Evolutionary conservation across 2,888 invertebrate species (phyloP).

Genomic region (Siphonodentalium dalli): DNA sequence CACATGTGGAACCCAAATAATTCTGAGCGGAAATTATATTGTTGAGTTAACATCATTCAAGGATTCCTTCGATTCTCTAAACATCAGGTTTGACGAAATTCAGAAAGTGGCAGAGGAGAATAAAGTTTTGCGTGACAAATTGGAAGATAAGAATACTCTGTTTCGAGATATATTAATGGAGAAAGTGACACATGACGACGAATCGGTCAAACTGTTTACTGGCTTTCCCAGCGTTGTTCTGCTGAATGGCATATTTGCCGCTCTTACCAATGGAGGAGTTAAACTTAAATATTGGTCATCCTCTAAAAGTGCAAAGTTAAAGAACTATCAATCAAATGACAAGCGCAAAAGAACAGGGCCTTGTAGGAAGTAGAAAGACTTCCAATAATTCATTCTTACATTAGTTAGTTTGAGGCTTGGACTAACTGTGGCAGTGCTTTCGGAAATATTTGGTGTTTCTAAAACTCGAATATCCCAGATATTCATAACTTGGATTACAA

Average conservation of each 20-base stretch:
- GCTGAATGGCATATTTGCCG: no score
- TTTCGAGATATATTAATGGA: constrained; percentile 4
- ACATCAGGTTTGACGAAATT: no score
- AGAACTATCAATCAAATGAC: neutral
- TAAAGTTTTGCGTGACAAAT: no score
- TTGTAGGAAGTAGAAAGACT: constrained; percentile 1
- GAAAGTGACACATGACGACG: constrained; percentile 1
- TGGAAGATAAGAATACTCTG: no score
- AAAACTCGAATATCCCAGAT: constrained; percentile 8
- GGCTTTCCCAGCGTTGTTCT: no score
- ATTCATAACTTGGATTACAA: constrained; percentile 12
- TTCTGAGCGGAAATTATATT: no score
- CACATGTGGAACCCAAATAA: no score
- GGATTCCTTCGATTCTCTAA: no score
- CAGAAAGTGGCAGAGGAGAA: no score
- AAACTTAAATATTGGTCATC: constrained; percentile 6
- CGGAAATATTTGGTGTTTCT: constrained; percentile 17
- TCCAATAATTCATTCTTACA: constrained; percentile 12
- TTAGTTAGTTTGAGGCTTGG: constrained; percentile 3
- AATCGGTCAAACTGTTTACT: no score
- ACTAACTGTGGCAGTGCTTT: neutral
- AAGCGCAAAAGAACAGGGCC: constrained; percentile 2
- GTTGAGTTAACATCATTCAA: no score
- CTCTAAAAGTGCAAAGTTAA: neutral
- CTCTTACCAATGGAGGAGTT: no score